Percentiles rank a stretch among this genome's conserved stretches.
These are phyloP conservation scores for Mellilla xanthometata DNA, from an alignment of 2,888 invertebrate genomes.

Conservation along the genomic window DNA sequence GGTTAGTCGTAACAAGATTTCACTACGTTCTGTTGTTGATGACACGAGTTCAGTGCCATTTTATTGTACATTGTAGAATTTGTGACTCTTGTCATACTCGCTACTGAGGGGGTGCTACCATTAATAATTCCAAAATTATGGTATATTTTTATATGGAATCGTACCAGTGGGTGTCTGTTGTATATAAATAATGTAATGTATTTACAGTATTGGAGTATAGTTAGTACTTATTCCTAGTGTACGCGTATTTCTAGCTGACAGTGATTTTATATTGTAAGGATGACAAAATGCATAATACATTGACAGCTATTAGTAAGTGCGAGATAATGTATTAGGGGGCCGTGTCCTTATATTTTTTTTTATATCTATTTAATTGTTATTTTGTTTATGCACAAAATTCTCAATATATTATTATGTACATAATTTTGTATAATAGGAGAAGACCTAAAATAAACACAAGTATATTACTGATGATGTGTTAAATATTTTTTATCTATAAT, in stretches of 20 bases:
- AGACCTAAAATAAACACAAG: conserved; percentile 83
- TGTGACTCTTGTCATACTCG: conserved; percentile 84
- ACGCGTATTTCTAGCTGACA: conserved; percentile 81
- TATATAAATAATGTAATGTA: conserved; percentile 80
- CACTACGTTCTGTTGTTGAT: conserved; percentile 74
- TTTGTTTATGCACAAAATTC: conserved; percentile 83
- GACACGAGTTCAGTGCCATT: conserved; percentile 81
- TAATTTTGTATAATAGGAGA: conserved; percentile 83
- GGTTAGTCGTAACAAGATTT: conserved; percentile 83
- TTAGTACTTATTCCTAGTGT: conserved; percentile 80
- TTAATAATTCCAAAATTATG: conserved; percentile 80
- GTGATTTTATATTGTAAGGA: conserved; percentile 81
- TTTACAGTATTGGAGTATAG: conserved; percentile 81
- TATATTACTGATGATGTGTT: conserved; percentile 82
- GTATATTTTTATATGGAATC: conserved; percentile 81
- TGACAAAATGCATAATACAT: conserved; percentile 78
- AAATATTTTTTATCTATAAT: conserved; percentile 76
- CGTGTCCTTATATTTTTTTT: conserved; percentile 77
- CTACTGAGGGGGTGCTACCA: conserved; percentile 84
- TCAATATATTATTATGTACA: conserved; percentile 84
- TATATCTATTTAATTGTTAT: conserved; percentile 83
- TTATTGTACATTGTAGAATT: conserved; percentile 79
- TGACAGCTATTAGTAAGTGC: conserved; percentile 77
- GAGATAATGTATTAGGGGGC: conserved; percentile 75
- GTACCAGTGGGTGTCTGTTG: conserved; percentile 81